Base-by-base conservation (phyloP, 2,888 invertebrate genomes). In the Cheilosia vulpina region DNA sequence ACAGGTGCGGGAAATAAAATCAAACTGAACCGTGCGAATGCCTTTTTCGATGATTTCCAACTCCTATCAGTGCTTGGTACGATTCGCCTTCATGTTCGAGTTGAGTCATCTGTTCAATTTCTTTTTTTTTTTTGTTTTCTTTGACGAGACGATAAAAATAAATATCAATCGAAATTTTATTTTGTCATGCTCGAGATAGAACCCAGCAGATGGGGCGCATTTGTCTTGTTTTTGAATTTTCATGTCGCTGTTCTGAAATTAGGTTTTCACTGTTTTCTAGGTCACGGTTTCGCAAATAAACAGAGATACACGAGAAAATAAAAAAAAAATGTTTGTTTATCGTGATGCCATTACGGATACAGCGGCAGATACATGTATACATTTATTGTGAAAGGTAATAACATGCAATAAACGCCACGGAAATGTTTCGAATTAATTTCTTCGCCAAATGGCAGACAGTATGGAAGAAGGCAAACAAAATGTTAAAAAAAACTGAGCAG, bases 401-500 rank as follows among this genome's bases (percentile, higher is more conserved):
- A 79, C 79, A 72, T 60, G 79, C 66, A 66, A 79, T 65, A 72
- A 79, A 79, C 72, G 72, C 50, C 52, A 72, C 66, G 65, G 53
- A 79, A 79, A 79, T 79, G 65, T 79, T 72, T 79, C 79, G 72
- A 79, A 72, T 79, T 79, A 79, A 79, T 79, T 79, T 79, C 58
- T 72, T 72, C 5, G 34, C 41, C 52, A 53, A 43, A 19, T 21
- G 53, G 15, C 38, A 47, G 57, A n/a, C 66, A 41, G 7, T 34
- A 57, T 43, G 15, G 7, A 31, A 55, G 52, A 27, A 52, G 31
- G 41, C 9, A 17, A 55, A 31, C 62, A 65, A 38, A 47, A 75
- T 34, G 13, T 27, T 21, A 24, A 31, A 27, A 7, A 31, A 31
- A 31, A 31, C n/a, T 15, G 41, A 31, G 13, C 31, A 17, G n/a